Evolutionary conservation across 2,797 vertebrate species (phyloP).

Genomic region (Phoeniculus purpureus): DNA sequence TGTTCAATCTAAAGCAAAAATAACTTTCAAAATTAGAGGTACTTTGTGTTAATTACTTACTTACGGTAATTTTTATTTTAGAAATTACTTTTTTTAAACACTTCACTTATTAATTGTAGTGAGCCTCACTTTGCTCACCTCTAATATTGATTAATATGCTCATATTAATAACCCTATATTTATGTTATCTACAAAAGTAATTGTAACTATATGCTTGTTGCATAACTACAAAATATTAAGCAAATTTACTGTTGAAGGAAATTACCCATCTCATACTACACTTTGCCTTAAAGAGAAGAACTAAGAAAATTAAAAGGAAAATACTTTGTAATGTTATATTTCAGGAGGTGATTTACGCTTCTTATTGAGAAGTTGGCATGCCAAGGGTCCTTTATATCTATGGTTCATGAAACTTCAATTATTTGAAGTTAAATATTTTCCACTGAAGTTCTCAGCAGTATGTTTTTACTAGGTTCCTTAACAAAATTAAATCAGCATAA

Average conservation of each 20-base stretch:
- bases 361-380: not conserved
- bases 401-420: not conserved
- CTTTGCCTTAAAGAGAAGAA: not conserved
- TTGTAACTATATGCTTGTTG: not conserved
- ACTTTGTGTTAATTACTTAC: not conserved
- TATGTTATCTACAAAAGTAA: not conserved
- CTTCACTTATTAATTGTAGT: not conserved
- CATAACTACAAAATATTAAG: not conserved
- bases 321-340: not conserved
- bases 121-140: fast-evolving
- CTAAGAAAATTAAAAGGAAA: not conserved
- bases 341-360: not conserved
- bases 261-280: not conserved
- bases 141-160: not conserved
- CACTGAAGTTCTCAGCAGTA: not conserved
- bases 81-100: not conserved
- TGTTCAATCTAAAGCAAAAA: not conserved
- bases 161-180: not conserved
- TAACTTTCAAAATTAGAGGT: not conserved
- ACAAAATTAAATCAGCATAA: not conserved
- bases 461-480: not conserved
- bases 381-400: not conserved
- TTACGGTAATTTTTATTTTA: not conserved
- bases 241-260: not conserved
- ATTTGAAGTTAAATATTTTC: not conserved